Evolutionary conservation across 2,888 invertebrate genomes (phyloP).

Genomic region (Polietes domitor): DNA sequence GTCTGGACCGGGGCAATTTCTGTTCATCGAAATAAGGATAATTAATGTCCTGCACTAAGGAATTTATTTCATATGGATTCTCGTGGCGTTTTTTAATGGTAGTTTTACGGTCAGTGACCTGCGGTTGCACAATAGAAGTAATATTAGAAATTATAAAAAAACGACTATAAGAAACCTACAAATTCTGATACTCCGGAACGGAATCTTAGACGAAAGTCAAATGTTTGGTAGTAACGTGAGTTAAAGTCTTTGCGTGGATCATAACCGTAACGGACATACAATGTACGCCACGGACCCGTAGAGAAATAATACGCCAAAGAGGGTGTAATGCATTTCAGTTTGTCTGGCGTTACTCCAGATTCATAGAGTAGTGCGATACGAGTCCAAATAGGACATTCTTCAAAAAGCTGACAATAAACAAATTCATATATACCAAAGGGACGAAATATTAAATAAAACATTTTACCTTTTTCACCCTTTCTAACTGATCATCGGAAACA

Average conservation of each 20-base stretch:
- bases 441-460: not conserved
- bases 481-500: constrained; percentile 81
- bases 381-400: constrained; percentile 95
- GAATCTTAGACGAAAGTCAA: constrained; percentile 88
- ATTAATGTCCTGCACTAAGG: constrained; percentile 76
- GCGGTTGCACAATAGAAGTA: not conserved
- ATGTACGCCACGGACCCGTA: constrained; percentile 95
- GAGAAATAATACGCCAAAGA: constrained; percentile 91
- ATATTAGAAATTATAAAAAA: not conserved
- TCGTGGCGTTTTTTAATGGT: constrained; percentile 71
- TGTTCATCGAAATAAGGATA: constrained; percentile 85
- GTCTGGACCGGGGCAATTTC: constrained; percentile 89
- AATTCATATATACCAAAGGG: not conserved
- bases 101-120: constrained; percentile 73
- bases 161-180: constrained; percentile 68
- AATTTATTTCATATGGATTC: constrained; percentile 75
- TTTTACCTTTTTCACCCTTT: constrained; percentile 81
- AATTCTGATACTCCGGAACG: constrained; percentile 78
- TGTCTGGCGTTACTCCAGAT: constrained; percentile 84
- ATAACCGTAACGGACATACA: constrained; percentile 95
- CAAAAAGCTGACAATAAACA: constrained; percentile 84
- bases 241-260: constrained; percentile 92
- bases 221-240: constrained; percentile 92
- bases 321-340: constrained; percentile 90
- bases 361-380: constrained; percentile 87